phyloP scores from a whole-genome alignment of 2,888 invertebrate genomes.

The Luffia ferchaultella region DNA sequence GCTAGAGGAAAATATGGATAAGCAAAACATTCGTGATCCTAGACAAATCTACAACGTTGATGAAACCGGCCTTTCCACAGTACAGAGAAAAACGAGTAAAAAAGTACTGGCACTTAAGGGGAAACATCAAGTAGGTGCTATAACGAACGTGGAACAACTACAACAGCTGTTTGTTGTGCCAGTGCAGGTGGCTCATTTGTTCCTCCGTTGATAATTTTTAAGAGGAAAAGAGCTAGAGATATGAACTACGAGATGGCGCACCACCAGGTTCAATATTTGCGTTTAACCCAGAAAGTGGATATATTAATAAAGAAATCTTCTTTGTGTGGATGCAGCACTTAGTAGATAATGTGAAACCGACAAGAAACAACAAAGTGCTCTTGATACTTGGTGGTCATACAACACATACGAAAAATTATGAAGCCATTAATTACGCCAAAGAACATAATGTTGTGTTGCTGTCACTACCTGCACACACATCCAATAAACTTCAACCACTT shows the following conservation, averaged over 20 bases:
- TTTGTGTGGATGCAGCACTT: slow-evolving; percentile 3
- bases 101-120: slow-evolving; percentile 1
- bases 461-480: slow-evolving; percentile 10
- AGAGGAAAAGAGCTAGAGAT: slow-evolving; percentile 7
- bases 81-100: not conserved
- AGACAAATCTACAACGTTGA: slow-evolving; percentile 1
- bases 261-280: slow-evolving; percentile 10
- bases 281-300: slow-evolving; percentile 8
- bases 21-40: not conserved
- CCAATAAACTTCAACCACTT: slow-evolving; percentile 17
- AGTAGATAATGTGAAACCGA: slow-evolving; percentile 4
- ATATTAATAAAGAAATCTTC: slow-evolving; percentile 3
- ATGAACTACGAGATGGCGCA: slow-evolving; percentile 9
- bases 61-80: not conserved
- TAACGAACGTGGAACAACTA: slow-evolving; percentile 1
- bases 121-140: slow-evolving; percentile 1
- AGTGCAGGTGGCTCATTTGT: slow-evolving; percentile 10
- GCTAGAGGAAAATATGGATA: not conserved
- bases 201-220: slow-evolving; percentile 8
- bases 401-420: slow-evolving; percentile 7
- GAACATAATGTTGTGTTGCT: slow-evolving; percentile 2
- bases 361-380: slow-evolving; percentile 2
- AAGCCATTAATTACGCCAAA: slow-evolving; percentile 3
- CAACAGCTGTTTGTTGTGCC: slow-evolving; percentile 10
- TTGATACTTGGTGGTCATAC: slow-evolving; percentile 7